These are phyloP conservation scores for Seira ritae DNA, from an alignment of 2,888 invertebrate species.

Conservation along the genomic window DNA sequence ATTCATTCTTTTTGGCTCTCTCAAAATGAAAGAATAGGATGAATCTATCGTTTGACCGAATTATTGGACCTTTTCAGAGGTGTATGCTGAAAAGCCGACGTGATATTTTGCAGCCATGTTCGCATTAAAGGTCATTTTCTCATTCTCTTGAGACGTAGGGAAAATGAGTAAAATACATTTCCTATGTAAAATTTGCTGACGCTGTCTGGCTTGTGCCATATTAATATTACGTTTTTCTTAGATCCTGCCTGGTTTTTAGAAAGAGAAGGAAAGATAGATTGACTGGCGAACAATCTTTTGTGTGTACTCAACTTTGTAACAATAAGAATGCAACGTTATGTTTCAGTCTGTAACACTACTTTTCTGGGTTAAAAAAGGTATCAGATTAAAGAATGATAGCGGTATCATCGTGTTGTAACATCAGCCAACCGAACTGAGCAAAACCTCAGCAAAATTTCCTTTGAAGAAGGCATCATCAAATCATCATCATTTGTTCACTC, in stretches of 20 bases:
- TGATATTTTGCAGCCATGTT: not conserved
- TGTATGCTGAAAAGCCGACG: not conserved
- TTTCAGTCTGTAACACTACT: conserved; percentile 60
- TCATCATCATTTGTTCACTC: not conserved
- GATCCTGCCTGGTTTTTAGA: not conserved
- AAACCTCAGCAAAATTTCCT: conserved; percentile 7
- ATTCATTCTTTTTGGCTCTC: not conserved
- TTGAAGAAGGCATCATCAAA: not conserved
- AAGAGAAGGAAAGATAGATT: not conserved
- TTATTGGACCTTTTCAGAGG: not conserved
- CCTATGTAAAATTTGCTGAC: no score
- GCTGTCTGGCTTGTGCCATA: no score
- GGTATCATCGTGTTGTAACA: conserved; percentile 47
- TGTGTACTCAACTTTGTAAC: conserved; percentile 49
- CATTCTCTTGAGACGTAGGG: no score
- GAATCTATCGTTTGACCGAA: not conserved
- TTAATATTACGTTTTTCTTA: no score
- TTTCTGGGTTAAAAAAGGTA: conserved; percentile 55
- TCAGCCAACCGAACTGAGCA: conserved; percentile 49
- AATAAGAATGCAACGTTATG: conserved; percentile 57
- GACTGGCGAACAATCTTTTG: conserved; percentile 47
- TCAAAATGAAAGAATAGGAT: no score
- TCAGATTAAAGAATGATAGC: conserved; percentile 54
- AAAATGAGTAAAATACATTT: no score
- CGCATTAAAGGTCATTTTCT: no score